A percentile compares a stretch with the other conserved stretches of the same genome.
Conservation (phyloP, 2,888 invertebrate genomes). For the Thymelicus acteon region DNA sequence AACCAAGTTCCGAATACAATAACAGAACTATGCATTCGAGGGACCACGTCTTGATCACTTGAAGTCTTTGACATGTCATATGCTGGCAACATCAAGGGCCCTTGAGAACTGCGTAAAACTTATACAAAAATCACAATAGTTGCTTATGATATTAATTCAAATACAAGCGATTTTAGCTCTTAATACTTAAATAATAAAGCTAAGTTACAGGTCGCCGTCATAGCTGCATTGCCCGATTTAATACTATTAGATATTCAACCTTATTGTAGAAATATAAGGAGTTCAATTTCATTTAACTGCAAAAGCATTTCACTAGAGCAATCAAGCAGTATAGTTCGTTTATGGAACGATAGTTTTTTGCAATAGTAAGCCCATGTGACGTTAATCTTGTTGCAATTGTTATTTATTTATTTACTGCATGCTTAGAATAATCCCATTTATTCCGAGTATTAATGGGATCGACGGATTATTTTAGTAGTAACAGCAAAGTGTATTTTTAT, state of each 20-base stretch:
- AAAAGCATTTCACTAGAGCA: slow-evolving; percentile 6
- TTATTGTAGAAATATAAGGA: slow-evolving; percentile 1
- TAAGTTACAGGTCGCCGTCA: neutral
- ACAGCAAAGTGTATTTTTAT: no score
- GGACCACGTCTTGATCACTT: slow-evolving; percentile 61
- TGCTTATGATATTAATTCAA: neutral
- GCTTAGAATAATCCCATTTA: slow-evolving; percentile 14
- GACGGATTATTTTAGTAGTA: no score
- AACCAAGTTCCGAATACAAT: slow-evolving; percentile 30
- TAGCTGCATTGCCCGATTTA: neutral
- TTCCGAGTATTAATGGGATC: neutral
- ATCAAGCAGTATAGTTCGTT: slow-evolving; percentile 4
- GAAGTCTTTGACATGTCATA: slow-evolving; percentile 71
- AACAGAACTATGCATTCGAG: slow-evolving; percentile 24
- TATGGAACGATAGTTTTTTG: slow-evolving; percentile 20
- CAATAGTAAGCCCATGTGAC: slow-evolving; percentile 42
- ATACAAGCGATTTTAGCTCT: neutral
- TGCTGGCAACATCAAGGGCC: slow-evolving; percentile 71
- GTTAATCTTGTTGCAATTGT: slow-evolving; percentile 44
- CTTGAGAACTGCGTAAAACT: slow-evolving; percentile 63
- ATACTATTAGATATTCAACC: slow-evolving; percentile 11
- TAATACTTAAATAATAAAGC: neutral
- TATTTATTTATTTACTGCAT: slow-evolving; percentile 23
- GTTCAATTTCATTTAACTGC: neutral
- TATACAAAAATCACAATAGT: slow-evolving; percentile 24